phyloP scores from a whole-genome alignment of 30 jellyfish, hydroid and myxozoan genomes.

The Aurelia aurita complex sp. Pacific region DNA sequence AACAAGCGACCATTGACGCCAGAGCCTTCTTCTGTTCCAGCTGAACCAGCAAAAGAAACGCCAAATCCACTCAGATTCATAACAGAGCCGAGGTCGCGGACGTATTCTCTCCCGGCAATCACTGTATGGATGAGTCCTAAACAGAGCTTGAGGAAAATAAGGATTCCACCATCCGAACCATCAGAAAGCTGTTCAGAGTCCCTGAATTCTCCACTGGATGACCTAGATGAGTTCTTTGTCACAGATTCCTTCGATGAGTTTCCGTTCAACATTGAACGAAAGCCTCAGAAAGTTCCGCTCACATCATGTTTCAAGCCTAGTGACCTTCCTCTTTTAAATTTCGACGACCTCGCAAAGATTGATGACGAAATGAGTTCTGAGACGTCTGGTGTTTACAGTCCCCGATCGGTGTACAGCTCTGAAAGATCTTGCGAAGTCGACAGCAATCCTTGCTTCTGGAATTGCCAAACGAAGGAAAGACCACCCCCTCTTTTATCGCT shows the following conservation, averaged over 20 bases:
- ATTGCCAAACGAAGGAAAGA: slow-evolving; percentile 20
- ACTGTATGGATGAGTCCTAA: not conserved
- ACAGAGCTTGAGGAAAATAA: not conserved
- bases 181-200: slow-evolving; percentile 10
- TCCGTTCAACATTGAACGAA: not conserved
- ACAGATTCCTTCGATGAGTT: slow-evolving; percentile 11
- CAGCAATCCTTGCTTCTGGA: slow-evolving; percentile 22
- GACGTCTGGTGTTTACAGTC: slow-evolving; percentile 23
- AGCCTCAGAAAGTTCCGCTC: slow-evolving; percentile 9
- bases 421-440: slow-evolving; percentile 31
- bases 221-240: not conserved
- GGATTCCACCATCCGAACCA: slow-evolving; percentile 9
- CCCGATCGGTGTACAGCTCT: slow-evolving; percentile 13
- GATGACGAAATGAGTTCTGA: slow-evolving; percentile 27
- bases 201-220: slow-evolving; percentile 15
- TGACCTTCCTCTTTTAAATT: slow-evolving; percentile 46
- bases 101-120: not conserved
- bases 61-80: too few relatives aligned
- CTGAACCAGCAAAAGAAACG: too few relatives aligned
- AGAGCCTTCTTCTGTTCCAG: not conserved
- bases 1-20: not conserved
- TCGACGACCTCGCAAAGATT: slow-evolving; percentile 20
- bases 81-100: not conserved
- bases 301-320: slow-evolving; percentile 47
- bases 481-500: slow-evolving; percentile 8